Conservation (phyloP, 2,113 vertebrate species). For the Micronycteris hirsuta region DNA sequence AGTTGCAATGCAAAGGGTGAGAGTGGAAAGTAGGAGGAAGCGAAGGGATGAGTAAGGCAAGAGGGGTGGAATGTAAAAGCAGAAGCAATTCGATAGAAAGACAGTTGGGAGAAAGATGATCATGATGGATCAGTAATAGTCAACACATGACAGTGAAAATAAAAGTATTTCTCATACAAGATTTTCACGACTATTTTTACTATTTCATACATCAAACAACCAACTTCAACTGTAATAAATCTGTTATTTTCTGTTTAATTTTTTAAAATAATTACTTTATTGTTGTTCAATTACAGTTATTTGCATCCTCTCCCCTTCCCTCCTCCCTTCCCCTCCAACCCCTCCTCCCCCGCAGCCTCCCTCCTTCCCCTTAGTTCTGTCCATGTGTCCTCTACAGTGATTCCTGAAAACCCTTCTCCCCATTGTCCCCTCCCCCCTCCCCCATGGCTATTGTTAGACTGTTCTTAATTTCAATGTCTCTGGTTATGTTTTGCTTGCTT, state of each 20-base stretch:
- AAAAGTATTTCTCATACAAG: not conserved
- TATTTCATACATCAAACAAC: not conserved
- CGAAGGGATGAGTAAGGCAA: not conserved
- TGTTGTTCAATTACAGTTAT: too few relatives aligned
- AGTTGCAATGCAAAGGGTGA: constrained; percentile 15
- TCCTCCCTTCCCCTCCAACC: too few relatives aligned
- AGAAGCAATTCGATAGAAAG: not conserved
- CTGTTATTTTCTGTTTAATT: not conserved
- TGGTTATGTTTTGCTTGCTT: too few relatives aligned
- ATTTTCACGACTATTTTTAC: constrained; percentile 35
- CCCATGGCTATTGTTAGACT: too few relatives aligned
- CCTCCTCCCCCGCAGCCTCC: too few relatives aligned
- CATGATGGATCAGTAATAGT: not conserved
- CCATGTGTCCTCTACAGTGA: too few relatives aligned
- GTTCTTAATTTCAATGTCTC: too few relatives aligned
- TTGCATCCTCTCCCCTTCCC: too few relatives aligned
- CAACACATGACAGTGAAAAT: not conserved
- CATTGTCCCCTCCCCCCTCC: too few relatives aligned
- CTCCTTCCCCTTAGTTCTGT: too few relatives aligned
- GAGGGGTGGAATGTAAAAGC: not conserved
- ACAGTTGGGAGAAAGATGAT: not conserved
- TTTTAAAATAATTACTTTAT: too few relatives aligned
- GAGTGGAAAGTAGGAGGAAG: not conserved
- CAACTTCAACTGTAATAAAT: not conserved
- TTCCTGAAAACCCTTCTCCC: too few relatives aligned